These are phyloP conservation scores for Lycodopsis pacificus DNA, from an alignment of 2,797 vertebrate genomes.

Conservation along the genomic window DNA sequence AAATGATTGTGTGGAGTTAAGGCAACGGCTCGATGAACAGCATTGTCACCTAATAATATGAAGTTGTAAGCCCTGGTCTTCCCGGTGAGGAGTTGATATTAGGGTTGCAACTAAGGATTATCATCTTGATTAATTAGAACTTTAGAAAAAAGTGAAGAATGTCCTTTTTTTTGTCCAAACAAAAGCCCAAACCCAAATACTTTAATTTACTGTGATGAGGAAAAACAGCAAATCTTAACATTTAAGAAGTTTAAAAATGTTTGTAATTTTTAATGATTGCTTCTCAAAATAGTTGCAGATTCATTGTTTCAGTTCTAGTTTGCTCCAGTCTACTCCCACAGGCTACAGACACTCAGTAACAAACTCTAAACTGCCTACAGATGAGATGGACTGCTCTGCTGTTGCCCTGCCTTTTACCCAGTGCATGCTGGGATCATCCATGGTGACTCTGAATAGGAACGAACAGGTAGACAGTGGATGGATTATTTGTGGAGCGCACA, in stretches of 20 bases:
- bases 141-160: too few relatives aligned
- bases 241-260: background rate
- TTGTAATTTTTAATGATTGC: background rate
- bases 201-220: background rate
- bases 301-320: slow-evolving; percentile 14
- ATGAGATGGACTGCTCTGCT: background rate
- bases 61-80: background rate
- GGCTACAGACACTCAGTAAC: background rate
- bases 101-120: too few relatives aligned
- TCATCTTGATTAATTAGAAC: background rate
- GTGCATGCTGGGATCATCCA: slow-evolving; percentile 24
- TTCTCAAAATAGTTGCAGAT: background rate
- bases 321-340: slow-evolving; percentile 15
- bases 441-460: background rate
- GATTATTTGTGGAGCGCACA: background rate
- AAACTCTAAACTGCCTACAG: slow-evolving; percentile 4
- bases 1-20: background rate
- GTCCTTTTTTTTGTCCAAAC: background rate
- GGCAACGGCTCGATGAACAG: background rate
- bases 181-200: background rate
- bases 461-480: background rate
- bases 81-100: background rate
- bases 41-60: background rate
- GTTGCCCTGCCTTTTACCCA: slow-evolving; percentile 3
- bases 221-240: background rate